Base-by-base conservation (phyloP, 2,888 invertebrate species). In the Acleris emargana region DNA sequence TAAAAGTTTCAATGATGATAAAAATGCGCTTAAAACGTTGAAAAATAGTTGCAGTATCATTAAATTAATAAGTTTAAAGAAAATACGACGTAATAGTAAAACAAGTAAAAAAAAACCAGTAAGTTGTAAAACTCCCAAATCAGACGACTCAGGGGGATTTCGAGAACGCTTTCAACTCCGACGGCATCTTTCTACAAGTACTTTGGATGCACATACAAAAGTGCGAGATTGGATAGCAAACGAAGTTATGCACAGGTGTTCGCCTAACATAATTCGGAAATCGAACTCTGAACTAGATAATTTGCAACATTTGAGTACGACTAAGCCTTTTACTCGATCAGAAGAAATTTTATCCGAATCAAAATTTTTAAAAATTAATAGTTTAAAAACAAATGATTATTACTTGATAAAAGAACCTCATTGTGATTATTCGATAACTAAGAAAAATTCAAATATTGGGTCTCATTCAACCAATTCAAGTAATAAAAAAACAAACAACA, bases 201-300 rank as follows among this genome's bases (percentile, higher is more conserved):
- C 97, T 0, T 94, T 97, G 70, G 97, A 97, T 82, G 96, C 97
- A 0, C 96, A 97, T 78, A 96, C 96, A 16, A 97, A 97, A 93
- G 97, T 97, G 1, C 94, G 95, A 69, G 96, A 97, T 74, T 97
- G 97, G 97, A 97, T 97, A 73, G 94, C 96, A 0, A 95, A 96
- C 71, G 96, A 96, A 82, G 95, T 96, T 43, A 95, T 95, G 76
- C 94, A 95, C 72, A 94, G 95, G 79, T 95, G 95, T 75, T 95
- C 95, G 58, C 96, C 96, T 0, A 94, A 93, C 68, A 94, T 95
- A 79, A 79, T 95, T 17, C 89, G 94, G 71, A 94, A 94, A 76
- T 90, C 90, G 2, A 88, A 88, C 71, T 82, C 82, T 4, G 89
- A 91, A 69, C 71, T 88, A 38, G 83, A 82, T 70, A 80, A 76